Percentiles rank a stretch among this genome's conserved stretches.
phyloP scores from a whole-genome alignment of 2,797 vertebrate genomes.

The Enteromius fasciolatus region DNA sequence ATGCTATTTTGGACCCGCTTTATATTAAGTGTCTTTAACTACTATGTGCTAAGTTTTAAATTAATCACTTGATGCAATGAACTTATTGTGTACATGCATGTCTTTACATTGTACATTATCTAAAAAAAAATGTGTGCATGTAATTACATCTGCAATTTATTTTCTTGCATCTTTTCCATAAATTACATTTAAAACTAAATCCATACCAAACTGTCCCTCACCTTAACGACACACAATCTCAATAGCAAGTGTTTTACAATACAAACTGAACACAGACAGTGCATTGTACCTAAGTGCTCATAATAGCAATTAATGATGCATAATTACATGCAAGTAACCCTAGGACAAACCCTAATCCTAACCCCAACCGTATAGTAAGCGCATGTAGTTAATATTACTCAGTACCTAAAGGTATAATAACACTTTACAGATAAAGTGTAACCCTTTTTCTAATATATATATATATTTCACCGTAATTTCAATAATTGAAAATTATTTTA shows the following conservation, averaged over 20 bases:
- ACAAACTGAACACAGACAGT: background rate
- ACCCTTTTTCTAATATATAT: background rate
- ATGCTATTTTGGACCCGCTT: background rate
- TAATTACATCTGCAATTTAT: background rate
- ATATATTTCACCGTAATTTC: background rate
- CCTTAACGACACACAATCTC: background rate
- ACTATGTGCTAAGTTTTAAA: background rate
- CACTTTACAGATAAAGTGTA: background rate
- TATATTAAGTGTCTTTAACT: conserved; percentile 22
- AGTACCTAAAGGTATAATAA: background rate
- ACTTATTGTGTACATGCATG: background rate
- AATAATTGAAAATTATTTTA: background rate
- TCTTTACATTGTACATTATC: background rate
- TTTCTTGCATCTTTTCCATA: background rate
- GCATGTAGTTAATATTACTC: background rate
- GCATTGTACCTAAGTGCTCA: background rate
- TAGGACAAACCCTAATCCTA: background rate
- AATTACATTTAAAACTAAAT: background rate
- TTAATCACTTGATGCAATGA: background rate
- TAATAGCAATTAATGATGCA: background rate
- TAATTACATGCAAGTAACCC: background rate
- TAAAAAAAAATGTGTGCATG: background rate
- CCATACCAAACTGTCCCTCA: background rate
- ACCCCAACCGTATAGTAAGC: background rate
- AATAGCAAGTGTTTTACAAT: background rate